Evolutionary conservation across 2,113 vertebrate species (phyloP).

Genomic region (Clarias macrocephalus): DNA sequence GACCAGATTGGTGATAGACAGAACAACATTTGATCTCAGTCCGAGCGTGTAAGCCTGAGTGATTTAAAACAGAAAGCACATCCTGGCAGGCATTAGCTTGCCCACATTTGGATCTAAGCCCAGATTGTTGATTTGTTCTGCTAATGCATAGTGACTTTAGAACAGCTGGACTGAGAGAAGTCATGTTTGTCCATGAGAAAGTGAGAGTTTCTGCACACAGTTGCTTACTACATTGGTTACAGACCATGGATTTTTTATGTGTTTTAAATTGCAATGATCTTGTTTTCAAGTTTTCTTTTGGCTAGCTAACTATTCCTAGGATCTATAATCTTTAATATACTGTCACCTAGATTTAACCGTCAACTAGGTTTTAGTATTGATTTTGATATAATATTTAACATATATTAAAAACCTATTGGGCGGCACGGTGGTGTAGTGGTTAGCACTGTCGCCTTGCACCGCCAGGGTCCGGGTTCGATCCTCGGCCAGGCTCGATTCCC

Average conservation of each 20-base stretch:
- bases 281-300: neutral
- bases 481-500: no score
- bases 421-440: no score
- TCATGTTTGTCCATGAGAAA: conserved; percentile 56
- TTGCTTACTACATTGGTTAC: neutral
- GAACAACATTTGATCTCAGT: conserved; percentile 11
- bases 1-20: conserved; percentile 5
- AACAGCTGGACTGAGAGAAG: conserved; percentile 57
- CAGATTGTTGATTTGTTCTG: conserved; percentile 37
- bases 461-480: no score
- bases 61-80: conserved; percentile 16
- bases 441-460: no score
- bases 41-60: neutral
- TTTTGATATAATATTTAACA: neutral
- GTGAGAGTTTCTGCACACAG: conserved; percentile 7
- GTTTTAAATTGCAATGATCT: neutral
- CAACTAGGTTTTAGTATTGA: neutral
- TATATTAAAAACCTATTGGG: neutral
- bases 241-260: neutral
- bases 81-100: conserved; percentile 14
- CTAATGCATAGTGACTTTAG: conserved; percentile 35
- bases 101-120: conserved; percentile 40
- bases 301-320: neutral
- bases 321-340: neutral
- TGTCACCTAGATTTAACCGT: neutral